Evolutionary conservation across 2,797 vertebrate genomes (phyloP).

Genomic region (Sorex maritimensis): DNA sequence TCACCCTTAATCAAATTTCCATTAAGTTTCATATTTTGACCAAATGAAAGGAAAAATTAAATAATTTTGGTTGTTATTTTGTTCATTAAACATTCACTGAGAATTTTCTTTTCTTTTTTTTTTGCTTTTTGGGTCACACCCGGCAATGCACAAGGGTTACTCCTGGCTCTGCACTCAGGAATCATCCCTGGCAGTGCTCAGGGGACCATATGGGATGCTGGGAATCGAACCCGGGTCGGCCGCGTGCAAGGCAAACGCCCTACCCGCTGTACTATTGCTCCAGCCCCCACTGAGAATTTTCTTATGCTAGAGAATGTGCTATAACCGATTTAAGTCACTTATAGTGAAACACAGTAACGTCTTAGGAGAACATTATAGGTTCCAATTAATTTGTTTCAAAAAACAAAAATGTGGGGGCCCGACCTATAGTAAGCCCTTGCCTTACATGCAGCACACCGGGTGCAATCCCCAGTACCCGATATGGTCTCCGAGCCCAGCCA

Average conservation of each 20-base stretch:
- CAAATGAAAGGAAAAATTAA: slow-evolving; percentile 31
- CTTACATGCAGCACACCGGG: no score
- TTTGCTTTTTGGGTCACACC: no score
- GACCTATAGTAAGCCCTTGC: not conserved
- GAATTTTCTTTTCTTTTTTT: not conserved
- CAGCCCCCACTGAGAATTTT: slow-evolving; percentile 45
- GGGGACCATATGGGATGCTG: no score
- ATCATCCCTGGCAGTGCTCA: no score
- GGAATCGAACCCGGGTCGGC: no score
- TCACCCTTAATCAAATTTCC: slow-evolving; percentile 37
- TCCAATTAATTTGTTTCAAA: slow-evolving; percentile 45
- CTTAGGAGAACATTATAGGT: slow-evolving; percentile 31
- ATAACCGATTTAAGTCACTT: not conserved
- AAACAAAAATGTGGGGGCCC: slow-evolving; percentile 20
- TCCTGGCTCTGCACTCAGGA: no score
- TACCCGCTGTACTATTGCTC: no score
- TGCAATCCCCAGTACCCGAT: no score
- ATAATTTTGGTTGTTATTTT: slow-evolving; percentile 13
- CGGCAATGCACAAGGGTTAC: no score
- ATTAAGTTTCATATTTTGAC: slow-evolving; percentile 35
- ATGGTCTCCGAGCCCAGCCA: no score
- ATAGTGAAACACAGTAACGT: not conserved
- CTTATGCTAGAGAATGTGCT: slow-evolving; percentile 14
- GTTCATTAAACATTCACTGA: slow-evolving; percentile 59
- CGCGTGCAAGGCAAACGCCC: no score